Base-by-base conservation (phyloP, 1,140 invertebrate species). In the Drosophila pachea region DNA sequence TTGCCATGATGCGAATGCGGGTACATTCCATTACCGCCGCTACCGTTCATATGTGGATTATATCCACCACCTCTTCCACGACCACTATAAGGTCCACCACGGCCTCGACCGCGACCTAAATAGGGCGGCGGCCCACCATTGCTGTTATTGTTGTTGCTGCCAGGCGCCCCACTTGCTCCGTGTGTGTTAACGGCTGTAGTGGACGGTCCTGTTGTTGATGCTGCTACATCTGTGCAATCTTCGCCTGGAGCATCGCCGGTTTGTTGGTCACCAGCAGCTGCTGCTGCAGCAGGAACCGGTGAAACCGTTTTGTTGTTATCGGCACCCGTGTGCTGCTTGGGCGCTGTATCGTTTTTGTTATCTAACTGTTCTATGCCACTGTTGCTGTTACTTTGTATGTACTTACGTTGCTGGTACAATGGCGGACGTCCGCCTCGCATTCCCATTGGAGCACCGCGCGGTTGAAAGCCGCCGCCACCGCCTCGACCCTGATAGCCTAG, bases 221-320 rank as follows among this genome's bases (percentile, higher is more conserved):
- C 12, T 9, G 69, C 16, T 2, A 68, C 67, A 52, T 87, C 79
- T 31, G 63, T 38, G 2, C 49, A 68, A 32, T 86, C 81, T 9
- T 77, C 81, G 8, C 47, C 68, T 7, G 59, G 6, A n/a, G 63
- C n/a, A 8, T 69, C 70, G 9, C 47, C 35, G 4, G 55, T 11
- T 22, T 71, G 73, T 9, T 66, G 73, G 11, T 75, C 73, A 11
- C 64, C 50, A 42, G 52, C 16, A 22, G 52, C 12, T 22, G 59
- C 55, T 36, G 82, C 4, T 31, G 76, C 69, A 35, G 88, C 68
- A 40, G 88, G 83, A 38, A 87, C 86, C 42, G 88, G 86, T 6
- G 88, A 87, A 8, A 87, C 84, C 14, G 87, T 88, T 70, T 89
- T 88, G 60, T 89, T 89, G 50, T 89, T 88, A 40, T 89, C 88